phyloP scores from a whole-genome alignment of 2,797 vertebrate genomes.

The Bradypodion pumilum region DNA sequence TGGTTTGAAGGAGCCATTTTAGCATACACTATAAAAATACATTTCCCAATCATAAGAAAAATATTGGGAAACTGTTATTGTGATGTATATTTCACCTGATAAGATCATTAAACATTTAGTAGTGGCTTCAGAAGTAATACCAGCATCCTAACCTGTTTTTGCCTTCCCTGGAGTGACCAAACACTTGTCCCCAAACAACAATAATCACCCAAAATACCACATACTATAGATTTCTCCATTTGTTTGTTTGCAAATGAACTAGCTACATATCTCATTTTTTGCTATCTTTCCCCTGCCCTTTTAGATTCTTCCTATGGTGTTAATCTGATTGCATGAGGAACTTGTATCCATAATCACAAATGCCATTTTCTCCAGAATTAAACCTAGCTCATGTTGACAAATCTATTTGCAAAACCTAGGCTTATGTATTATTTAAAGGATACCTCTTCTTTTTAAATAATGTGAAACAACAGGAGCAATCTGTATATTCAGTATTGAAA shows the following conservation, averaged over 20 bases:
- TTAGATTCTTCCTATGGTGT: slow-evolving; percentile 37
- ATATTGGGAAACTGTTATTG: background rate
- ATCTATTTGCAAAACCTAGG: background rate
- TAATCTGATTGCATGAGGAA: slow-evolving; percentile 45
- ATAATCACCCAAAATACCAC: background rate
- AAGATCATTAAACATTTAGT: slow-evolving; percentile 9
- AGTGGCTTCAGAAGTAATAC: slow-evolving; percentile 45
- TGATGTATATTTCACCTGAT: background rate
- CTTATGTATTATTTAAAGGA: background rate
- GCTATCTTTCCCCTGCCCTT: slow-evolving; percentile 31
- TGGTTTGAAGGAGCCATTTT: background rate
- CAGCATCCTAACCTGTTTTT: slow-evolving; percentile 63
- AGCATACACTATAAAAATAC: slow-evolving; percentile 26
- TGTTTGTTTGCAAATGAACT: slow-evolving; percentile 64
- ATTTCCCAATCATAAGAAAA: slow-evolving; percentile 3
- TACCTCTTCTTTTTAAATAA: background rate
- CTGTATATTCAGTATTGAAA: background rate
- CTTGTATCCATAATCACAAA: slow-evolving; percentile 29
- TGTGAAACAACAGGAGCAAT: background rate
- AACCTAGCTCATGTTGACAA: background rate
- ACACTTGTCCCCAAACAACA: background rate
- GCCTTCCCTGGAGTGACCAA: slow-evolving; percentile 62
- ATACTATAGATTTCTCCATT: slow-evolving; percentile 64
- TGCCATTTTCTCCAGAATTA: background rate
- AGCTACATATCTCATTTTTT: background rate